Evolutionary conservation across 2,113 vertebrate genomes (phyloP).

Genomic region (Lepisosteus oculatus): DNA sequence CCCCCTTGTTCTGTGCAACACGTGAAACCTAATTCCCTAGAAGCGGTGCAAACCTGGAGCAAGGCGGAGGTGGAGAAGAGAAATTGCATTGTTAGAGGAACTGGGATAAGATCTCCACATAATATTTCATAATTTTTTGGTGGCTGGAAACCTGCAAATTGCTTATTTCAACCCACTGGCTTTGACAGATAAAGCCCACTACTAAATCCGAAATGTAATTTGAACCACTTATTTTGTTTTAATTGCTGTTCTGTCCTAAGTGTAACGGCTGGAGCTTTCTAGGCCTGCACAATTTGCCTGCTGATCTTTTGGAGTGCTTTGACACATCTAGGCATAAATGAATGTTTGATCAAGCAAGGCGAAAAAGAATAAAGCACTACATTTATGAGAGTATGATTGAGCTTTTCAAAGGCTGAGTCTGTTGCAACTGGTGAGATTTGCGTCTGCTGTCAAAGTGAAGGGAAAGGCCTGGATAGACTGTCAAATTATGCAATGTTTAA

Average conservation of each 20-base stretch:
- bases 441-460: background rate
- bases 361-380: background rate
- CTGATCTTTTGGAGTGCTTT: background rate
- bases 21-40: no score
- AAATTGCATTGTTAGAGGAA: no score
- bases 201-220: background rate
- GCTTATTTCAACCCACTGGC: background rate
- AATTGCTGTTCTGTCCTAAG: background rate
- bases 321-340: background rate
- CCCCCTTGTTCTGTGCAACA: no score
- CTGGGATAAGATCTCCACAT: no score
- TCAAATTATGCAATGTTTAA: background rate
- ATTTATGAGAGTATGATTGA: background rate
- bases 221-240: no score
- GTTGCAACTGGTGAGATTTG: background rate
- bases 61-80: no score
- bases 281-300: background rate
- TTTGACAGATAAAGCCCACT: background rate
- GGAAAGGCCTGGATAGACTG: background rate
- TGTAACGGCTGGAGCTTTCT: background rate
- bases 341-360: background rate
- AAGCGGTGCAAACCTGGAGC: no score
- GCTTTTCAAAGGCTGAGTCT: slow-evolving; percentile 6
- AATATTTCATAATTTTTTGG: no score
- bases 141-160: no score